These are phyloP conservation scores for Meteorus cinctellus DNA, from an alignment of 2,888 invertebrate genomes.

Conservation along the genomic window DNA sequence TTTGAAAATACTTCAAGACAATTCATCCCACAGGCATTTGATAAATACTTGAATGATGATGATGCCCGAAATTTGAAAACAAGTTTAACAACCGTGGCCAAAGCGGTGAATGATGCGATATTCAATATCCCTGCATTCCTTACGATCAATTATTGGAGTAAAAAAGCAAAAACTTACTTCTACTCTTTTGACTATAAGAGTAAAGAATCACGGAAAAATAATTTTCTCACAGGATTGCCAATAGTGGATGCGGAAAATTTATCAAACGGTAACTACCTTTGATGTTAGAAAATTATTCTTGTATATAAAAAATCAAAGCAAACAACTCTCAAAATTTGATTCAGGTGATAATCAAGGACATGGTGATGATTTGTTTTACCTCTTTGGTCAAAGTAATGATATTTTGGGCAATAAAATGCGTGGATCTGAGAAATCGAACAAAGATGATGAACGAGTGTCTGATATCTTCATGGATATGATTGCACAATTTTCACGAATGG, in stretches of 20 bases:
- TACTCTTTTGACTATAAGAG: slow-evolving; percentile 85
- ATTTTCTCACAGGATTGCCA: slow-evolving; percentile 81
- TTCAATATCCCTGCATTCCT: slow-evolving; percentile 86
- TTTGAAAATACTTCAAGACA: slow-evolving; percentile 55
- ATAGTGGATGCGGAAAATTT: slow-evolving; percentile 75
- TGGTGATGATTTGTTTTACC: slow-evolving; percentile 63
- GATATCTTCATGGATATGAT: slow-evolving; percentile 80
- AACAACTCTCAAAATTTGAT: neutral
- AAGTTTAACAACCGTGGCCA: slow-evolving; percentile 76
- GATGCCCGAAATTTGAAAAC: slow-evolving; percentile 57
- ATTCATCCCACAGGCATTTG: slow-evolving; percentile 58
- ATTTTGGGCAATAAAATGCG: slow-evolving; percentile 55
- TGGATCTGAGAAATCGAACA: slow-evolving; percentile 61
- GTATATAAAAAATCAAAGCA: too few relatives aligned
- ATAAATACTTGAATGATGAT: slow-evolving; percentile 56
- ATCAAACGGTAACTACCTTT: slow-evolving; percentile 14
- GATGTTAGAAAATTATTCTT: neutral
- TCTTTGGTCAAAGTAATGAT: slow-evolving; percentile 59
- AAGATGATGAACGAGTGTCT: slow-evolving; percentile 81
- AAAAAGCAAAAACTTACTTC: slow-evolving; percentile 79
- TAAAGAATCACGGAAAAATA: slow-evolving; percentile 77
- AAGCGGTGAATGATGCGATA: slow-evolving; percentile 81
- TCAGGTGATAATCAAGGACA: slow-evolving; percentile 54
- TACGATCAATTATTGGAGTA: slow-evolving; percentile 82
- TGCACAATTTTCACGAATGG: slow-evolving; percentile 79